phyloP scores from a whole-genome alignment of 2,888 invertebrate genomes.

The Epiperipatus broadwayi region DNA sequence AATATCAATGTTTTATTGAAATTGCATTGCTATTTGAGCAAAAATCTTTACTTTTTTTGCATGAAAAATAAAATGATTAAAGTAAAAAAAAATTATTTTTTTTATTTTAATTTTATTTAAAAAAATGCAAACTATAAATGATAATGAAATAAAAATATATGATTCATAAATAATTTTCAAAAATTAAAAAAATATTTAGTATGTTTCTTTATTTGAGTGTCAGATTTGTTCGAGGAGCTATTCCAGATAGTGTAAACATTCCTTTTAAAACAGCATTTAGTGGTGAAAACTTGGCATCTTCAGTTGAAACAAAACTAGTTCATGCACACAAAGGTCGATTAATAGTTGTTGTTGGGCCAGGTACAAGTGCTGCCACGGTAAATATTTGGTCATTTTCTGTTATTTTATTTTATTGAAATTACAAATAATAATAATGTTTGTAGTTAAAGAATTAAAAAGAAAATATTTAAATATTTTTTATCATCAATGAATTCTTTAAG shows the following conservation, averaged over 20 bases:
- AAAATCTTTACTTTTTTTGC: too few species aligned
- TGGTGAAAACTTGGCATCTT: conserved; percentile 45
- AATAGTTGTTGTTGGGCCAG: conserved; percentile 59
- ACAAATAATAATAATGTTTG: conserved; percentile 9
- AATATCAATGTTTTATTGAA: too few species aligned
- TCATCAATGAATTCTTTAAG: too few species aligned
- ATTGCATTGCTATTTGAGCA: too few species aligned
- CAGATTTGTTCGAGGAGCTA: conserved; percentile 55
- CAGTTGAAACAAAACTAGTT: conserved; percentile 34
- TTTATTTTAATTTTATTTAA: too few species aligned
- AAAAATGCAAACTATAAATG: too few species aligned
- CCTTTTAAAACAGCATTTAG: conserved; percentile 58
- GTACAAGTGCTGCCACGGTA: conserved; percentile 41
- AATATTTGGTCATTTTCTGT: conserved; percentile 16
- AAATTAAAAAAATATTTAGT: too few species aligned
- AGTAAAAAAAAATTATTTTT: too few species aligned
- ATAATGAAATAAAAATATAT: too few species aligned
- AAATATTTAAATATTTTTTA: conserved; percentile 13
- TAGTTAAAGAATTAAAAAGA: conserved; percentile 7
- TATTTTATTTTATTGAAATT: not conserved
- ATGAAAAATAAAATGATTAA: too few species aligned
- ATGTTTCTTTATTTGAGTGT: conserved; percentile 17
- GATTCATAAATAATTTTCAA: too few species aligned
- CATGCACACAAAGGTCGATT: conserved; percentile 43
- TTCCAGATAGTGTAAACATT: conserved; percentile 65